Evolutionary conservation across 1,140 invertebrate genomes (phyloP).

Genomic region (Drosophila pandora): DNA sequence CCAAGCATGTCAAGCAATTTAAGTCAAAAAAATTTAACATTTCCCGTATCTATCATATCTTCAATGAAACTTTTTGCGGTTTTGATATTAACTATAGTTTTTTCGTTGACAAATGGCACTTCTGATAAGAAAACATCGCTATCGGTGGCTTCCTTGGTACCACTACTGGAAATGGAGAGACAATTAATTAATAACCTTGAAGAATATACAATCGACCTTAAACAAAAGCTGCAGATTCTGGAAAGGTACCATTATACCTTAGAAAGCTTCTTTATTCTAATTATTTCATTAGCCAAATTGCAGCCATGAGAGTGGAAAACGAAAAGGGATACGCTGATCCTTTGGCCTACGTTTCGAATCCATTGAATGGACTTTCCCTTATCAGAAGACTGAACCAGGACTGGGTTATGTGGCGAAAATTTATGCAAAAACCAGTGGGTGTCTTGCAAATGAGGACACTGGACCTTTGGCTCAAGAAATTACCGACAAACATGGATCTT

Average conservation of each 20-base stretch:
- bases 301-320: conserved; percentile 87
- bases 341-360: conserved; percentile 57
- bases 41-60: neutral
- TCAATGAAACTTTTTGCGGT: neutral
- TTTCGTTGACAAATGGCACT: conserved; percentile 88
- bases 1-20: neutral
- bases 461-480: conserved; percentile 87
- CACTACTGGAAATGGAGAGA: conserved; percentile 92
- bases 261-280: too few species aligned
- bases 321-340: conserved; percentile 87
- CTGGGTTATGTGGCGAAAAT: conserved; percentile 51
- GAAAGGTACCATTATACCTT: conserved; percentile 31
- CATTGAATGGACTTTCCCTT: conserved; percentile 53
- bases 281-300: conserved; percentile 16
- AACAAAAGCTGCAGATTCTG: conserved; percentile 40
- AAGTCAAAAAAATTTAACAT: neutral
- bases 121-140: conserved; percentile 84
- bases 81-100: neutral
- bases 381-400: conserved; percentile 57
- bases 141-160: conserved; percentile 93
- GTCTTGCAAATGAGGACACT: conserved; percentile 86
- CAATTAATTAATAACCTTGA: conserved; percentile 92
- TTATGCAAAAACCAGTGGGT: conserved; percentile 38
- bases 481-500: conserved; percentile 93
- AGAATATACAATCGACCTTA: conserved; percentile 87